Evolutionary conservation across 2,113 vertebrate species (phyloP), one percentile per base, ranked within the genome.

Genomic region (Pipra filicauda): DNA sequence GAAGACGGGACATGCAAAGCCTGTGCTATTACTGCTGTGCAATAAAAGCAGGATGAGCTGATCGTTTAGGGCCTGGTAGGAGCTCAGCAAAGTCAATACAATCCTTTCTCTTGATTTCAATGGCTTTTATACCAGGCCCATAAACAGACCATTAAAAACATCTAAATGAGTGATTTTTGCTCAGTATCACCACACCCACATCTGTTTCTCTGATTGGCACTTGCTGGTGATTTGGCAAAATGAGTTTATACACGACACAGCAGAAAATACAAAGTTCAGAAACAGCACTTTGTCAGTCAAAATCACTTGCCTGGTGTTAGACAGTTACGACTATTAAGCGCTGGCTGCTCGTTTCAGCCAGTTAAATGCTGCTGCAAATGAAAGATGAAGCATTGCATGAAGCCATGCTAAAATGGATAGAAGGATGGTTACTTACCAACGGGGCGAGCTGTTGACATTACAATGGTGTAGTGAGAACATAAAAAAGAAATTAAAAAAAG

Each of bases 341-440:
- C 58, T 41, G 80, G 20, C 90, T 90, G 72, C 48, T 81, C 57
- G 88, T 58, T 96, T 79, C 79, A 93, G 96, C 97, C 86, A 91
- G 62, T 91, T 72, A 93, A 96, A 97, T 76, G 77, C 78, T 94
- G 88, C 55, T 96, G 95, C 92, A 97, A 98, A 97, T 97, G 96
- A 97, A 96, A 93, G 95, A 97, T 98, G 98, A 97, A 97, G 95
- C 98, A 98, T n/a, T 98, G 90, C 97, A 94, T 96, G 98, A 98
- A 97, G 95, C 91, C 99, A 99, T 99, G 99, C 99, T 96, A 98
- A 96, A 98, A 98, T 98, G 98, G 98, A 97, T 98, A 98, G 98
- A 98, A 98, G 98, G 98, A 99, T 99, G 99, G 98, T 97, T 99
- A 99, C 99, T 99, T 99, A 99, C 99, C 99, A 80, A 99, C 99